Evolutionary conservation across 2,113 vertebrate genomes (phyloP).

Genomic region (Cebidichthys violaceus): DNA sequence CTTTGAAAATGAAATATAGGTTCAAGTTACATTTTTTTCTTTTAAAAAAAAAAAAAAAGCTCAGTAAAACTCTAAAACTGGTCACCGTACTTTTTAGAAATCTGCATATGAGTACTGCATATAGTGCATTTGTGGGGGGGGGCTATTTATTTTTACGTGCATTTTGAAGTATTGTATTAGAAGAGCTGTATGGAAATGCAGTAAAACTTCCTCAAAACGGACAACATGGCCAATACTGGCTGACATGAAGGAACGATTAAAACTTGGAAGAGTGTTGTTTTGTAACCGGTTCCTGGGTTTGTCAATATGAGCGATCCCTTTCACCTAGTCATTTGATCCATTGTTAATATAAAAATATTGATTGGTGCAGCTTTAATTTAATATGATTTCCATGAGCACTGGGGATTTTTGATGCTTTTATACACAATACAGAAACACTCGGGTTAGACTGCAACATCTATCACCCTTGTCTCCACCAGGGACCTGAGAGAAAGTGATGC

Average conservation of each 20-base stretch:
- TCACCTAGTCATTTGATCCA: neutral
- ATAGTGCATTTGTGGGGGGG: neutral
- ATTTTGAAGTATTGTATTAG: neutral
- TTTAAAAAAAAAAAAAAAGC: no score
- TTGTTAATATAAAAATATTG: neutral
- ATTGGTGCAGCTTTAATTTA: neutral
- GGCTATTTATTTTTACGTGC: neutral
- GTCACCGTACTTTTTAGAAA: neutral
- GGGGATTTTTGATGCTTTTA: neutral
- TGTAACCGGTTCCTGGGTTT: neutral
- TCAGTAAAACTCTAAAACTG: neutral
- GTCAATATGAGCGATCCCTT: neutral
- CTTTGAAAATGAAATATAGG: neutral
- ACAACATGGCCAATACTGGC: neutral
- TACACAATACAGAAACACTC: neutral
- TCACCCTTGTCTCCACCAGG: slow-evolving; percentile 64
- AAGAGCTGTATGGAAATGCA: no score
- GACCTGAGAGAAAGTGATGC: slow-evolving; percentile 89
- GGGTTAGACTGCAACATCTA: neutral
- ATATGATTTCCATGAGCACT: neutral
- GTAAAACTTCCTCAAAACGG: no score
- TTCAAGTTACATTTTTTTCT: neutral
- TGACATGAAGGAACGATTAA: neutral
- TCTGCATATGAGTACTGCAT: neutral
- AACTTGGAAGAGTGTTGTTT: neutral